A percentile compares a stretch with the other conserved stretches of the same genome.
Evolutionary conservation across 2,113 vertebrate species (phyloP).

Genomic region (Eupsittula cactorum): DNA sequence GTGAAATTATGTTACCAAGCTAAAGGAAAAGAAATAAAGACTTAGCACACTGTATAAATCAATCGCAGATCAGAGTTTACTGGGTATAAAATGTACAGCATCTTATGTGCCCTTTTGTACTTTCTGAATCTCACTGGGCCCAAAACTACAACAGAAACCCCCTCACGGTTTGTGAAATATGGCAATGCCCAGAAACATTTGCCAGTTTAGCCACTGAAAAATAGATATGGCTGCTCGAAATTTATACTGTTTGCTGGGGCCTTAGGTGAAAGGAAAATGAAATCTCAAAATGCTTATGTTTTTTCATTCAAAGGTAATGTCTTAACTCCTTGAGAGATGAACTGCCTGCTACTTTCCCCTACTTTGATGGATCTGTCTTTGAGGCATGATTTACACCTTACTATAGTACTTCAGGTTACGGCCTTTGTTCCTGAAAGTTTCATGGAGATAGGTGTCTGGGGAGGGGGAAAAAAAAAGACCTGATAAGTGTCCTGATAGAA

Average conservation of each 20-base stretch:
- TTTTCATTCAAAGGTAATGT: slow-evolving; percentile 61
- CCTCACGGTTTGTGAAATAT: slow-evolving; percentile 54
- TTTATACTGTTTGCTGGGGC: slow-evolving; percentile 55
- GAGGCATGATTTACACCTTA: slow-evolving; percentile 44
- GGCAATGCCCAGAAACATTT: slow-evolving; percentile 58
- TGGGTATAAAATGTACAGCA: slow-evolving; percentile 63
- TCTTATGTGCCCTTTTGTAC: slow-evolving; percentile 69
- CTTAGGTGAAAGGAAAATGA: slow-evolving; percentile 58
- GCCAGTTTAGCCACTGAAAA: slow-evolving; percentile 62
- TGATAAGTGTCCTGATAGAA: neutral
- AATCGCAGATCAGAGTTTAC: slow-evolving; percentile 68
- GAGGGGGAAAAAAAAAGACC: neutral
- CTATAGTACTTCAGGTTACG: slow-evolving; percentile 53
- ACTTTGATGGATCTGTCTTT: slow-evolving; percentile 63
- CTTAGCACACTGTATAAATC: slow-evolving; percentile 68
- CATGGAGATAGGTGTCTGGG: slow-evolving; percentile 31
- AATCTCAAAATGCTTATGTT: slow-evolving; percentile 67
- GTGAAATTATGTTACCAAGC: slow-evolving; percentile 71
- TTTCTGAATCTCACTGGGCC: slow-evolving; percentile 61
- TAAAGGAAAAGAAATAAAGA: slow-evolving; percentile 72
- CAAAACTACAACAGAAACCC: slow-evolving; percentile 48
- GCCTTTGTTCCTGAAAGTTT: slow-evolving; percentile 63
- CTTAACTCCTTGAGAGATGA: slow-evolving; percentile 62
- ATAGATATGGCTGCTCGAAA: slow-evolving; percentile 62
- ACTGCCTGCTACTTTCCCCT: slow-evolving; percentile 19